Base-by-base conservation (phyloP, 1,140 invertebrate species). In the Drosophila grimshawi region DNA sequence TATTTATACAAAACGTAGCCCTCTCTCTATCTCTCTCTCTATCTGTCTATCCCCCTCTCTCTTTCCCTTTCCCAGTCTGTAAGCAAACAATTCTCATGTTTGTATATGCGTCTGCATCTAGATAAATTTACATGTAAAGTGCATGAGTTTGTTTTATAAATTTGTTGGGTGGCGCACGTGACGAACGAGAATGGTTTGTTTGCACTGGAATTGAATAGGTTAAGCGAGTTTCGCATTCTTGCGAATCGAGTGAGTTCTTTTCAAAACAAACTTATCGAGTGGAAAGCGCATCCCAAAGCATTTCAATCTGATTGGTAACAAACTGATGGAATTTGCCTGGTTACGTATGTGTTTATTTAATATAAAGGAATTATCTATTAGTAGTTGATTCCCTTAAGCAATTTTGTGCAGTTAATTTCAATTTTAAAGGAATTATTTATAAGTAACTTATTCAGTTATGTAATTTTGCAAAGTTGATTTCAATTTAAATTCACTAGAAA, bases 1-100 rank as follows among this genome's bases (percentile, higher is more conserved):
- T 86, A 88, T 86, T 88, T 86, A 80, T 88, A 88, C 69, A 76
- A 62, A 75, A 55, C 80, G 61, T 75, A 57, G 60, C 46, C 64
- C 52, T 48, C 59, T n/a, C 35, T 8, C 35, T 8, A 0, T n/a
- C 8, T 10, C 29, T 37, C 35, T 7, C 19, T 48, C 19, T 5
- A 1, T 52, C 66, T 5, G 2, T 52, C 66, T 19, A n/a, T 3
- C 59, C 59, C 49, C 43, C 64, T 45, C 33, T 33, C 19, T 4
- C 29, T 35, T 35, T 33, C 8, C n/a, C 37, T 3, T 33, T 39
- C 41, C 33, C 10, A 2, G 4, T 51, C 3, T 32, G 1, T 51
- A 51, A n/a, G 49, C 30, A 51, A 51, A 51, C 76, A 77, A 70
- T 46, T 62, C 79, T 74, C 63, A 65, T 19, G 19, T 19, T 19